Evolutionary conservation across 1,140 invertebrate genomes (phyloP), one percentile per base, ranked within the genome.

Genomic region (Sycophaga agraensis): DNA sequence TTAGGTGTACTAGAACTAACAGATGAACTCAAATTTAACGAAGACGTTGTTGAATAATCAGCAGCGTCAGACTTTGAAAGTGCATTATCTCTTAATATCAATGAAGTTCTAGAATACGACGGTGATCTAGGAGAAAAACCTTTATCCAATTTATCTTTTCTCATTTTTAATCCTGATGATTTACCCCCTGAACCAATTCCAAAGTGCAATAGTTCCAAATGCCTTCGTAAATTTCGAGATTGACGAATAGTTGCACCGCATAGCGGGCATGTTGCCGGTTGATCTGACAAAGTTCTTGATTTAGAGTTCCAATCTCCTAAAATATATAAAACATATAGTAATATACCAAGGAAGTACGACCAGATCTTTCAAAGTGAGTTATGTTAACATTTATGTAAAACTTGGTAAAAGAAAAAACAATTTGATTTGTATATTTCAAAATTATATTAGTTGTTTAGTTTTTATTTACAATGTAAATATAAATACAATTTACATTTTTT

Each of bases 181-280:
- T 73, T 76, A 28, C 49, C 45, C 49, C 57, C 64, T 45, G 72
- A 71, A 28, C 76, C 72, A 21, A 69, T 53, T 22, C 75, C 75
- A 57, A 80, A 78, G 57, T 81, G 79, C 19, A 80, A 67, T 11
- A 80, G 65, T 56, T 81, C 77, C 64, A 81, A 70, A 53, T 81
- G 79, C 35, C 79, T 69, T 16, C 78, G 66, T 19, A 81, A 71
- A 55, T 81, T 81, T 55, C 79, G 66, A 5, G 78, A 77, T 46
- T 81, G 79, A 7, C 78, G 71, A 45, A 81, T 66, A n/a, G 73
- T 76, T 19, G 75, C 77, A n/a, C 77, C 77, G 46, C 78, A 80
- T 39, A 80, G 48, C 17, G 76, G 77, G 64, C 78, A 80, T 14
- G 73, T 71, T 4, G 74, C 72, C 17, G 78, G 78, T 46, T 79